phyloP scores from a whole-genome alignment of 2,888 invertebrate species.

The Drosophila austrosaltans region DNA sequence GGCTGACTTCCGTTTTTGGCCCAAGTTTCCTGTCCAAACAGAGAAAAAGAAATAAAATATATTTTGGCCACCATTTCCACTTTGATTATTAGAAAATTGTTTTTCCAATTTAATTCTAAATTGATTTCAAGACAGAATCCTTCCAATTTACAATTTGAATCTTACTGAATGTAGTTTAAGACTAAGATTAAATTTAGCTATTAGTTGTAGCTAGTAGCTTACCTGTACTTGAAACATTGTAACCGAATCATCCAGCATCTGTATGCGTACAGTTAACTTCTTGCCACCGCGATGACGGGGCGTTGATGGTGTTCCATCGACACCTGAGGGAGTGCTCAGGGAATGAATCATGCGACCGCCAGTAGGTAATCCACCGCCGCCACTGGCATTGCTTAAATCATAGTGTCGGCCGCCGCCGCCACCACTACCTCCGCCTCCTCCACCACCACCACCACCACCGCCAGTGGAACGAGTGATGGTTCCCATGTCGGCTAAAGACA shows the following conservation, averaged over 20 bases:
- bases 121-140: neutral
- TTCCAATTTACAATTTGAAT: neutral
- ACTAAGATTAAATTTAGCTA: too few species aligned
- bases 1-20: conserved; percentile 35
- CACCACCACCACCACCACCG: conserved; percentile 59
- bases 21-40: conserved; percentile 33
- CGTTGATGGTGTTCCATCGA: conserved; percentile 88
- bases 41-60: conserved; percentile 2
- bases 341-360: conserved; percentile 91
- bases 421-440: conserved; percentile 62
- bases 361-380: conserved; percentile 64
- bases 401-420: conserved; percentile 56
- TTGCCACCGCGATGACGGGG: conserved; percentile 94
- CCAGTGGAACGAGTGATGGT: conserved; percentile 72
- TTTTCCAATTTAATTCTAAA: conserved; percentile 11
- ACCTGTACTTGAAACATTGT: conserved; percentile 97
- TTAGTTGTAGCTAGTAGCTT: conserved; percentile 68
- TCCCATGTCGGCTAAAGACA: conserved; percentile 83
- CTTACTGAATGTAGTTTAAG: too few species aligned
- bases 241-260: conserved; percentile 94
- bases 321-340: conserved; percentile 92
- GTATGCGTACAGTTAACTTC: conserved; percentile 93
- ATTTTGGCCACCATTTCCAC: neutral
- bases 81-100: conserved; percentile 4
- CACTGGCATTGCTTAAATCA: conserved; percentile 50